These are phyloP conservation scores for Phalacrocorax carbo DNA, from an alignment of 2,113 vertebrate genomes.

Conservation along the genomic window DNA sequence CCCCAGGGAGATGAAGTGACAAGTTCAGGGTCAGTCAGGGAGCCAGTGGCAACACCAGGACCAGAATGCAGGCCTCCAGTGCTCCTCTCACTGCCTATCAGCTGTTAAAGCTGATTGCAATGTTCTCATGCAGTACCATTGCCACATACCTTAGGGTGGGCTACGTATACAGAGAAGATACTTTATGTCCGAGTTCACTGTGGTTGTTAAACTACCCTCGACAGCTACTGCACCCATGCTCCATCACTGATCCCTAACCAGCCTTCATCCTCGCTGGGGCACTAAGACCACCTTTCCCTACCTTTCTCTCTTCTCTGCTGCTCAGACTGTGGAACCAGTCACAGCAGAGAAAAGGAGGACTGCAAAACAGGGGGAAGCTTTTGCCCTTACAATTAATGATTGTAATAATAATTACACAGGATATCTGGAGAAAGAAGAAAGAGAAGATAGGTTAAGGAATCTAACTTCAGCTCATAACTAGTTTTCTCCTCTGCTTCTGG, in stretches of 20 bases:
- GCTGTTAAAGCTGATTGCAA: not conserved
- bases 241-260: not conserved
- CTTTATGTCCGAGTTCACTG: not conserved
- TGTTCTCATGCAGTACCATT: not conserved
- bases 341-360: not conserved
- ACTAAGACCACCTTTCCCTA: not conserved
- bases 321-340: not conserved
- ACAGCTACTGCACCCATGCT: not conserved
- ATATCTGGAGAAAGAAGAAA: not conserved
- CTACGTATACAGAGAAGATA: fast-evolving
- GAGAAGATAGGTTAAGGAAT: not conserved
- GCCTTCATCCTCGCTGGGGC: not conserved
- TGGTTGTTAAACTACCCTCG: not conserved
- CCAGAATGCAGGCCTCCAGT: not conserved
- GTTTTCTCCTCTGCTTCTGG: not conserved
- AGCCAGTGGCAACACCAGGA: not conserved
- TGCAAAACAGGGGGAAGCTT: not conserved
- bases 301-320: not conserved
- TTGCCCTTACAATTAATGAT: not conserved
- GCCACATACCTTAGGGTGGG: not conserved
- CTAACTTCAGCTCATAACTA: not conserved
- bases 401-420: not conserved
- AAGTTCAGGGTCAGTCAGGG: not conserved
- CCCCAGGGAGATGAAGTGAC: not conserved
- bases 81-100: not conserved